Conservation (phyloP, 2,888 invertebrate species). For the Sinelater perroti region DNA sequence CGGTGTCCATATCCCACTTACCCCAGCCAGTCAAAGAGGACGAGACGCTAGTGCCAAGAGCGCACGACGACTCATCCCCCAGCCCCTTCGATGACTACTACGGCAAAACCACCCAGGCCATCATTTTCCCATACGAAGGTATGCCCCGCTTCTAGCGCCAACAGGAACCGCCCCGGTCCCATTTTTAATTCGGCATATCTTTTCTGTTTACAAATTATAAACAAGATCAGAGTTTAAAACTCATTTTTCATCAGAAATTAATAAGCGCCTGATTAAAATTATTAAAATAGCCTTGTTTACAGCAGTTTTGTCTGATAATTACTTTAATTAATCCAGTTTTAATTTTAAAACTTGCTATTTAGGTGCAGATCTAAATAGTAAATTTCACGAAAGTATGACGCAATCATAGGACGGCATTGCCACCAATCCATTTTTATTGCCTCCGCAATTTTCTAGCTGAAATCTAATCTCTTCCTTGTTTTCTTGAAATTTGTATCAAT, state of each 20-base stretch:
- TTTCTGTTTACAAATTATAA: conserved; percentile 6
- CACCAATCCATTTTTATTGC: too few relatives aligned
- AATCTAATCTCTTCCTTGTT: too few relatives aligned
- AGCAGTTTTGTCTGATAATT: conserved; percentile 4
- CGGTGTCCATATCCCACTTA: conserved; percentile 69
- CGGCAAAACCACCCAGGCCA: conserved; percentile 84
- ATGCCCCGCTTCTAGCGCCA: conserved; percentile 43
- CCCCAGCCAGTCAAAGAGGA: conserved; percentile 82
- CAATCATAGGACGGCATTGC: too few relatives aligned
- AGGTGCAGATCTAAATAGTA: too few relatives aligned
- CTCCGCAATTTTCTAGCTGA: too few relatives aligned
- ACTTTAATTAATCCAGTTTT: conserved; percentile 1
- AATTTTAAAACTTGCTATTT: too few relatives aligned
- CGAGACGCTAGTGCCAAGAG: conserved; percentile 66
- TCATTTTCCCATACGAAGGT: conserved; percentile 84
- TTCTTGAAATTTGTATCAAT: too few relatives aligned
- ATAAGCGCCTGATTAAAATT: conserved; percentile 20
- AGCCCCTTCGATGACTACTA: conserved; percentile 75
- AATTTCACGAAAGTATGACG: too few relatives aligned
- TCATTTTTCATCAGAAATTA: conserved; percentile 17
- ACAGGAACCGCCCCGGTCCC: neutral
- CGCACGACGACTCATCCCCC: conserved; percentile 60
- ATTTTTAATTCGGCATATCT: conserved; percentile 15
- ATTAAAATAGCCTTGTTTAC: conserved; percentile 26
- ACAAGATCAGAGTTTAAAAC: conserved; percentile 23